phyloP scores from a whole-genome alignment of 2,797 vertebrate genomes.

The Gambelia wislizenii region DNA sequence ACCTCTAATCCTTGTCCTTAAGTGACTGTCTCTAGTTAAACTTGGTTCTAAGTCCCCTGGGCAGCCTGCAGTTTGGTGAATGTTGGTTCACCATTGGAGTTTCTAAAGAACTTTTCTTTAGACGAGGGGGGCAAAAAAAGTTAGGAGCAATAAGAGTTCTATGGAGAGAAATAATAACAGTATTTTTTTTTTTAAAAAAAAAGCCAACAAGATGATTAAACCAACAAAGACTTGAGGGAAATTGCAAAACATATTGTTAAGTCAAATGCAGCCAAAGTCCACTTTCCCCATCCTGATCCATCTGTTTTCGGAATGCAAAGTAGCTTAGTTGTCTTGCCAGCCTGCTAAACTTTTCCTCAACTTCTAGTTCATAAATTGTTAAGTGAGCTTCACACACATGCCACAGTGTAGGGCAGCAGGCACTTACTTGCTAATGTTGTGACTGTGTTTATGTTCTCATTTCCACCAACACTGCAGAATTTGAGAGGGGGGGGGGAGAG shows the following conservation, averaged over 20 bases:
- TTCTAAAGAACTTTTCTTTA: background rate
- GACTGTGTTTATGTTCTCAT: slow-evolving; percentile 73
- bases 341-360: slow-evolving; percentile 19
- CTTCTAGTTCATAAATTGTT: slow-evolving; percentile 16
- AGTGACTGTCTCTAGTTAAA: background rate
- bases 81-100: background rate
- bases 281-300: background rate
- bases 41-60: background rate
- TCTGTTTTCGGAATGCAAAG: slow-evolving; percentile 23
- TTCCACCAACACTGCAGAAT: slow-evolving; percentile 75
- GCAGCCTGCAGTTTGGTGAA: background rate
- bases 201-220: slow-evolving; percentile 4
- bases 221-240: slow-evolving; percentile 2
- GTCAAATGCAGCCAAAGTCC: slow-evolving; percentile 33
- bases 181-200: background rate
- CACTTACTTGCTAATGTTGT: slow-evolving; percentile 82
- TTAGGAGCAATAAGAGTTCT: background rate
- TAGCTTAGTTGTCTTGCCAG: background rate
- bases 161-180: slow-evolving; percentile 2
- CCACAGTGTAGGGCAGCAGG: background rate
- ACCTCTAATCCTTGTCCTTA: background rate
- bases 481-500: background rate
- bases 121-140: background rate
- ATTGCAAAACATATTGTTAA: slow-evolving; percentile 23
- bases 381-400: slow-evolving; percentile 20